Evolutionary conservation across 2,888 invertebrate species (phyloP).

Genomic region (Pristionchus japonicus): DNA sequence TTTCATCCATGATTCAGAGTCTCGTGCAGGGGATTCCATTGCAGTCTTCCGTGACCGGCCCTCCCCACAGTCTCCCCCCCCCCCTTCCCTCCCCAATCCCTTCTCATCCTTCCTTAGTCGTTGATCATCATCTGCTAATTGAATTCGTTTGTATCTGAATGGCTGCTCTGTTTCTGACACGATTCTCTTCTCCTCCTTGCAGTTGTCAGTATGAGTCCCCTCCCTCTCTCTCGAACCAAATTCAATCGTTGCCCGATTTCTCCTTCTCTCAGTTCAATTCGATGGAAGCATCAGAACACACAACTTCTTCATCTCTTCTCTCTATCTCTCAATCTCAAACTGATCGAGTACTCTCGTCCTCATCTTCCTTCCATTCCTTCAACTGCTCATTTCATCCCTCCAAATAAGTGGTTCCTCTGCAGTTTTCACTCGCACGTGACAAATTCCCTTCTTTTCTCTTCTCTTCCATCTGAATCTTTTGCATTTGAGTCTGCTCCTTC

Average conservation of each 20-base stretch:
- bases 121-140: not conserved
- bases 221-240: slow-evolving; percentile 27
- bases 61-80: not conserved
- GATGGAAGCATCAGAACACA: not conserved
- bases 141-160: not conserved
- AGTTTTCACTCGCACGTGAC: not conserved
- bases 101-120: not conserved
- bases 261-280: not conserved
- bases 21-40: not conserved
- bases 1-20: not conserved
- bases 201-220: not conserved
- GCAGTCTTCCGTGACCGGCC: not conserved
- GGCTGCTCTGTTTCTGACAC: not conserved
- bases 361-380: not conserved
- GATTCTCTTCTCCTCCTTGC: not conserved
- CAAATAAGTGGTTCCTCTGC: not conserved
- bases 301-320: not conserved
- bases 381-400: not conserved
- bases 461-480: not conserved
- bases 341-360: not conserved
- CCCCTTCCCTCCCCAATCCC: not conserved
- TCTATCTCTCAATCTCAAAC: not conserved
- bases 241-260: not conserved
- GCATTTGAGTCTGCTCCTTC: not conserved
- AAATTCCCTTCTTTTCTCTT: not conserved